Conservation (phyloP, 1,140 invertebrate species). For the Neodiprion virginianus region DNA sequence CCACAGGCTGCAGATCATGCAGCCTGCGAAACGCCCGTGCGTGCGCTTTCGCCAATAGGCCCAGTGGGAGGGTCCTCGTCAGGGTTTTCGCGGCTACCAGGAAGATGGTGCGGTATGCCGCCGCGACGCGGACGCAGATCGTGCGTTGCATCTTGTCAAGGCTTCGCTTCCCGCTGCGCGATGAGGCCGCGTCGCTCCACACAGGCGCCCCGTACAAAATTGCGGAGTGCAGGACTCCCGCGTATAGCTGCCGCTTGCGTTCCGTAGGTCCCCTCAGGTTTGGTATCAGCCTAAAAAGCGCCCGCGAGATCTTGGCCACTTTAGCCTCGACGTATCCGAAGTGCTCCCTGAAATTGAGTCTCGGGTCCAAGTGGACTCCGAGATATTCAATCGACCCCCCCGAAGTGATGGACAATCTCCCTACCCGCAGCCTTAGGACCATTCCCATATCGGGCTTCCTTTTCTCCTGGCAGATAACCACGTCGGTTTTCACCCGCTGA, state of each 20-base stretch:
- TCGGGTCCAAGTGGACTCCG: constrained; percentile 14
- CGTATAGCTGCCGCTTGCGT: constrained; percentile 25
- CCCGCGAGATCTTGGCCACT: background rate
- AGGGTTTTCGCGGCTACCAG: constrained; percentile 26
- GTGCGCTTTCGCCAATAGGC: constrained; percentile 23
- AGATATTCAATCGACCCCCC: background rate
- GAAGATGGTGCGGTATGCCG: constrained; percentile 31
- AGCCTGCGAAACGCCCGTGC: background rate
- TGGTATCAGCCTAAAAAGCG: constrained; percentile 8
- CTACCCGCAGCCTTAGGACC: no score
- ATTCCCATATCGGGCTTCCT: no score
- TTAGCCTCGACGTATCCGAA: background rate
- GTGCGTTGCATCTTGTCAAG: constrained; percentile 25
- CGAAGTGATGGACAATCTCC: no score
- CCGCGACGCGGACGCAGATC: constrained; percentile 20
- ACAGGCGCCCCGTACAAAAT: constrained; percentile 31
- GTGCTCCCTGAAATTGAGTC: constrained; percentile 3
- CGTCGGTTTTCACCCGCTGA: no score
- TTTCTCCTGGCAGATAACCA: background rate
- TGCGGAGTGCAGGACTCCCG: constrained; percentile 22
- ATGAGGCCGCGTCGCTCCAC: constrained; percentile 20
- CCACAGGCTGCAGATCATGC: no score
- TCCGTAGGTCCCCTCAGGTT: constrained; percentile 16
- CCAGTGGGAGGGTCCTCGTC: constrained; percentile 28
- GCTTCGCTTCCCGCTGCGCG: constrained; percentile 2